phyloP scores from a whole-genome alignment of 64 coral and sea anemone genomes.

The Stichodactyla helianthus region DNA sequence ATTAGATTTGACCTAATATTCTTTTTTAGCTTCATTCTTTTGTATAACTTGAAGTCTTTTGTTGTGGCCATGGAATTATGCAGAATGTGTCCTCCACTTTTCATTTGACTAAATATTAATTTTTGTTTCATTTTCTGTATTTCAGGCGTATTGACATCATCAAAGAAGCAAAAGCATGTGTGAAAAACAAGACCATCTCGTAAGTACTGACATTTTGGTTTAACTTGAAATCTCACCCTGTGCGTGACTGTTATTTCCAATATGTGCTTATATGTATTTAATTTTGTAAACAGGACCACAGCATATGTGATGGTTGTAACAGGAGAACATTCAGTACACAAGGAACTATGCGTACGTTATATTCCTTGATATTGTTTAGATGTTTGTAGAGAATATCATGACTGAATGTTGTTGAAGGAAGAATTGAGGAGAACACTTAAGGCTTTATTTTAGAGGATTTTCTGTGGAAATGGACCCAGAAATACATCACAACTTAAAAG shows the following conservation, averaged over 20 bases:
- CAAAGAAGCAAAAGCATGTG: constrained; percentile 38
- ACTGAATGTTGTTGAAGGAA: no score
- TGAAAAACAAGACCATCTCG: constrained; percentile 23
- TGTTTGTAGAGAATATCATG: no score
- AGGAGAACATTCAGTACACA: constrained; percentile 86
- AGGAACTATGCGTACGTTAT: constrained; percentile 9
- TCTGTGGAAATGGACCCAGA: no score
- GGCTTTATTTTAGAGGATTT: no score
- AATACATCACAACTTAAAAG: no score
- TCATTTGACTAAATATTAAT: background rate
- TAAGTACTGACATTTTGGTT: constrained; percentile 1
- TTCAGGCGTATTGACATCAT: constrained; percentile 57
- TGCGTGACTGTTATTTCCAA: no score
- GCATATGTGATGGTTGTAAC: constrained; percentile 87
- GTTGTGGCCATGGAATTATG: background rate
- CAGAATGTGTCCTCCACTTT: background rate
- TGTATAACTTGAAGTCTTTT: no score
- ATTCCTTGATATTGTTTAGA: background rate
- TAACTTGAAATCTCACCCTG: no score
- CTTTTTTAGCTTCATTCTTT: no score
- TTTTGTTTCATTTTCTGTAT: background rate
- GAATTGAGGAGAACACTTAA: no score
- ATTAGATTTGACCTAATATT: no score
- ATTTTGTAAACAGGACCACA: constrained; percentile 34
- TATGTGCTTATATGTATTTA: background rate